Evolutionary conservation across 2,113 vertebrate genomes (phyloP), one percentile per base, ranked within the genome.

Genomic region (Deroptyus accipitrinus): DNA sequence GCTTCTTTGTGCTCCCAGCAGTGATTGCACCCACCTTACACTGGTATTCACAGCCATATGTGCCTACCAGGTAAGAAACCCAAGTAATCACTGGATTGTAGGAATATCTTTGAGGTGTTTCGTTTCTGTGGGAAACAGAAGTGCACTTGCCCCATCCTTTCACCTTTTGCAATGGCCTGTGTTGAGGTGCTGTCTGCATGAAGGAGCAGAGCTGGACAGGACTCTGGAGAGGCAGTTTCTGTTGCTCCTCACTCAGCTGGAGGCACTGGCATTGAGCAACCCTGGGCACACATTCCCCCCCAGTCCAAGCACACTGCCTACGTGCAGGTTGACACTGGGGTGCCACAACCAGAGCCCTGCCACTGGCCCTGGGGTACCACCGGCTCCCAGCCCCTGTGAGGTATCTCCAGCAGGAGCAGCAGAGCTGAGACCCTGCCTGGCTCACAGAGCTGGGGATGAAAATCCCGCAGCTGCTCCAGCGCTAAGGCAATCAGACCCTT

Each of bases 311-410:
- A 3, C 11, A 0, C 18, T 49, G 81, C 42, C 55, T 8, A 62
- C 6, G 2, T 46, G 17, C 0, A 0, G 41, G 46, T 20, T 39
- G 59, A 64, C 16, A 27, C 44, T 3, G 6, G 41, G 28, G 28
- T 55, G 59, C 59, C 69, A 63, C 46, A 6, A 6, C 20, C 31
- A n/a, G 31, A 59, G 52, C 57, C 54, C 35, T 46, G 48, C 39
- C 59, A 52, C 62, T 6, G 4, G 42, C 33, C 57, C 51, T 6
- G 1, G 8, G 39, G 19, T 66, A 51, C 10, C 63, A 13, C 22
- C 11, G 18, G 31, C 55, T 25, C 39, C 39, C 5, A 1, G n/a
- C 15, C 59, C 37, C 44, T 8, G 2, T 7, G 2, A 59, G 66
- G 35, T 39, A 72, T 27, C 68, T 37, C 24, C 42, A 23, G 83